Percentiles rank a stretch among this genome's conserved stretches.
Conservation (phyloP, 2,888 invertebrate genomes). For the Rotaria sp. region DNA sequence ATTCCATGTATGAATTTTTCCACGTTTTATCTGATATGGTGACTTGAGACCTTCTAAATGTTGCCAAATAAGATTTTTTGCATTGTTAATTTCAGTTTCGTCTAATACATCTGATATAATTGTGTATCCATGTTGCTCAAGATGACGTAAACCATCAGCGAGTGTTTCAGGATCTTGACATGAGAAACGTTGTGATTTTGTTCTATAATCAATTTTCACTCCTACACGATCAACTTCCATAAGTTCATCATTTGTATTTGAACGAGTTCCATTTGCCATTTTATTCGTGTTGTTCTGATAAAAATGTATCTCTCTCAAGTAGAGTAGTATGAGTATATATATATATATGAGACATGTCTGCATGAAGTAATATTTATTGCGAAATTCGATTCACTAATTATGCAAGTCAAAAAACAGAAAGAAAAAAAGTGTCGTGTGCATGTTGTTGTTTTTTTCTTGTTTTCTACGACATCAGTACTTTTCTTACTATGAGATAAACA, state of each 20-base stretch:
- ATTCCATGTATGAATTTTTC: constrained; percentile 23
- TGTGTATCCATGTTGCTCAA: constrained; percentile 1
- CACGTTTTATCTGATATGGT: constrained; percentile 14
- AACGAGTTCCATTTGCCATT: not conserved
- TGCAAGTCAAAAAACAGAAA: not conserved
- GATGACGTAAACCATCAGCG: not conserved
- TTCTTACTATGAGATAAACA: too few species aligned
- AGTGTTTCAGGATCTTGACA: constrained; percentile 9
- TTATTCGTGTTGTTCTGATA: not conserved
- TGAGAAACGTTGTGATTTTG: not conserved
- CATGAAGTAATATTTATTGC: not conserved
- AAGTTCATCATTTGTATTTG: not conserved
- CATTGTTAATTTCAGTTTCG: not conserved
- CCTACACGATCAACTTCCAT: not conserved
- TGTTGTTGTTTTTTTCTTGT: not conserved
- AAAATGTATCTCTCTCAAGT: not conserved
- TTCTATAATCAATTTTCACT: not conserved
- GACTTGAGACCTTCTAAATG: not conserved
- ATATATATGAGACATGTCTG: not conserved
- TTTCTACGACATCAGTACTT: too few species aligned
- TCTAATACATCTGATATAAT: constrained; percentile 19
- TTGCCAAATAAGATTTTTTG: constrained; percentile 26
- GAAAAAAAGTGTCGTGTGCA: not conserved
- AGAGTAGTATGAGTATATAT: not conserved
- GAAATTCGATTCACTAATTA: not conserved